These are phyloP conservation scores for Oppia nitens DNA, from an alignment of 1,140 invertebrate genomes.

Conservation along the genomic window DNA sequence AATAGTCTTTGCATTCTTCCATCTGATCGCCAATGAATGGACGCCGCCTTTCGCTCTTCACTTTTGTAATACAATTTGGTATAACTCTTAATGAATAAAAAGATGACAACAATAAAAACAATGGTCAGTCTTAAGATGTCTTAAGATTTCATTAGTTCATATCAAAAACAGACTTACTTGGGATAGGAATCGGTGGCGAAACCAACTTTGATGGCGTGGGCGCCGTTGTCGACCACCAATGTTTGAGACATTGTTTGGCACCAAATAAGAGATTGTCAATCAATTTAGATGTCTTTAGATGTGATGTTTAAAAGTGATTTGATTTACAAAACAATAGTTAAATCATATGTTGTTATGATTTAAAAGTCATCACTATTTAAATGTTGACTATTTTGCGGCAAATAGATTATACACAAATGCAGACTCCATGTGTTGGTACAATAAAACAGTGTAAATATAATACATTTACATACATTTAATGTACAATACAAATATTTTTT, in stretches of 20 bases:
- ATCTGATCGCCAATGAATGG: conserved; percentile 82
- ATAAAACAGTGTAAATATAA: too few relatives aligned
- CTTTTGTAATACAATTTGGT: conserved; percentile 95
- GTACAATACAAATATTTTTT: too few relatives aligned
- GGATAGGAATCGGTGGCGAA: conserved; percentile 46
- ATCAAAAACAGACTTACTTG: conserved; percentile 33
- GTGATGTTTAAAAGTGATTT: too few relatives aligned
- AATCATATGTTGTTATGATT: too few relatives aligned
- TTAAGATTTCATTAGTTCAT: background rate
- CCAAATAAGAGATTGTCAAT: too few relatives aligned
- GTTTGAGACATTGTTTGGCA: conserved; percentile 21
- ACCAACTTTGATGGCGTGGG: conserved; percentile 63
- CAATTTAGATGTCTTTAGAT: background rate
- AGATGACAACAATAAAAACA: conserved; percentile 10
- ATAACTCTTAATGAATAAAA: conserved; percentile 39
- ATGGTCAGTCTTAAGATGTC: conserved; percentile 12
- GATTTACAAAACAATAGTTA: too few relatives aligned
- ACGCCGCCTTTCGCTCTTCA: conserved; percentile 79
- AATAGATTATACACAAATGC: too few relatives aligned
- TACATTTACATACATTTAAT: too few relatives aligned
- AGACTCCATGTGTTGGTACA: too few relatives aligned
- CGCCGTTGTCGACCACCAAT: conserved; percentile 73
- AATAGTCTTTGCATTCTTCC: conserved; percentile 87
- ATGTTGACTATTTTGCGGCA: too few relatives aligned
- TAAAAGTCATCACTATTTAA: too few relatives aligned